These are phyloP conservation scores for Oasisia sp. DNA, from an alignment of 2,888 invertebrate species.

Conservation along the genomic window DNA sequence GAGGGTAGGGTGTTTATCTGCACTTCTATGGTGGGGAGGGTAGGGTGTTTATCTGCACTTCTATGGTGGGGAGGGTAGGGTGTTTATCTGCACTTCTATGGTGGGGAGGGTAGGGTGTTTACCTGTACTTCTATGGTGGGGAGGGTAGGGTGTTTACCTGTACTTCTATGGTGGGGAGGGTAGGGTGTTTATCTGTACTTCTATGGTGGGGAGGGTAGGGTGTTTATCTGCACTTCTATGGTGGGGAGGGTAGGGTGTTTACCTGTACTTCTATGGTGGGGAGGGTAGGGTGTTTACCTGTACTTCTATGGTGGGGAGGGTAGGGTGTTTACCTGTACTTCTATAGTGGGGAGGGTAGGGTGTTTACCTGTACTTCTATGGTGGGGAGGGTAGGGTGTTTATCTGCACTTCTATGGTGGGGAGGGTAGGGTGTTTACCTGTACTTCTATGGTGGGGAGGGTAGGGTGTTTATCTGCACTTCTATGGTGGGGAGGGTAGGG, in stretches of 20 bases:
- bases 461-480: constrained; percentile 36
- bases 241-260: constrained; percentile 34
- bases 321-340: constrained; percentile 37
- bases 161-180: constrained; percentile 32
- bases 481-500: constrained; percentile 36
- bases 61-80: constrained; percentile 36
- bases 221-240: constrained; percentile 34
- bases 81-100: constrained; percentile 34
- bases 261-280: constrained; percentile 35
- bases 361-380: constrained; percentile 35
- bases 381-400: constrained; percentile 34
- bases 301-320: constrained; percentile 32
- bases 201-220: constrained; percentile 36
- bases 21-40: neutral
- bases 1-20: neutral
- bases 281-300: constrained; percentile 39
- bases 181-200: constrained; percentile 36
- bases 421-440: constrained; percentile 39
- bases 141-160: constrained; percentile 39
- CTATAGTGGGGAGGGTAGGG: constrained; percentile 35
- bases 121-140: constrained; percentile 35
- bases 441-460: constrained; percentile 31
- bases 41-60: constrained; percentile 31
- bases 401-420: constrained; percentile 34
- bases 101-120: constrained; percentile 34